Evolutionary conservation across 2,113 vertebrate species (phyloP).

Genomic region (Gymnorhina tibicen): DNA sequence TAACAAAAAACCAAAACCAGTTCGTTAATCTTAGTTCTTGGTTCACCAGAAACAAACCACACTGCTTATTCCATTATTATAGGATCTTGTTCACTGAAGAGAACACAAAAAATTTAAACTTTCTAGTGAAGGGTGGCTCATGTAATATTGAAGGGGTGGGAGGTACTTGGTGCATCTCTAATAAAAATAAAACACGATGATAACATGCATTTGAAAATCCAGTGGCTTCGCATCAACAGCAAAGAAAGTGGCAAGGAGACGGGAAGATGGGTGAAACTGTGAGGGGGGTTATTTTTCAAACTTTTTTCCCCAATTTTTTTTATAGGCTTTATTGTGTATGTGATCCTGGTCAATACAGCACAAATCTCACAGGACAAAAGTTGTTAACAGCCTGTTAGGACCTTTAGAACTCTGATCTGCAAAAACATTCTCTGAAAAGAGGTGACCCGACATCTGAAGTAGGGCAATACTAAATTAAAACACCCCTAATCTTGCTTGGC

Average conservation of each 20-base stretch:
- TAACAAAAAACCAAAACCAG: background rate
- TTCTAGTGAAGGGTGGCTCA: background rate
- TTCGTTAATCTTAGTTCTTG: accelerated
- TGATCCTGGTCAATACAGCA: background rate
- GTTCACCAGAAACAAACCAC: background rate
- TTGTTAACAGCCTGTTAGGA: background rate
- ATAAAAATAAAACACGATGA: background rate
- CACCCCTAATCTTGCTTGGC: background rate
- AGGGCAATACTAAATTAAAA: background rate
- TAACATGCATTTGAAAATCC: background rate
- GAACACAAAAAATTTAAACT: background rate
- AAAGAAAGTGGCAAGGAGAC: background rate
- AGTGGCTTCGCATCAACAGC: background rate
- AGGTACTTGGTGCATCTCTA: background rate
- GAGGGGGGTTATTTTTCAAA: background rate
- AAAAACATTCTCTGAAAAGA: constrained; percentile 42
- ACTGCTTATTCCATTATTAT: background rate
- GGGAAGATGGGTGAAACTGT: background rate
- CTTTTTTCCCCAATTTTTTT: background rate
- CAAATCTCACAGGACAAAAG: constrained; percentile 20
- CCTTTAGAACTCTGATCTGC: constrained; percentile 65
- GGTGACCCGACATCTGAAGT: background rate
- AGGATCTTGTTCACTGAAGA: background rate
- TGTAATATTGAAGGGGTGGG: no score
- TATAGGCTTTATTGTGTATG: background rate